Percentiles rank a stretch among this genome's conserved stretches.
These are phyloP conservation scores for Hydropotes inermis DNA, from an alignment of 2,113 vertebrate species.

Conservation along the genomic window DNA sequence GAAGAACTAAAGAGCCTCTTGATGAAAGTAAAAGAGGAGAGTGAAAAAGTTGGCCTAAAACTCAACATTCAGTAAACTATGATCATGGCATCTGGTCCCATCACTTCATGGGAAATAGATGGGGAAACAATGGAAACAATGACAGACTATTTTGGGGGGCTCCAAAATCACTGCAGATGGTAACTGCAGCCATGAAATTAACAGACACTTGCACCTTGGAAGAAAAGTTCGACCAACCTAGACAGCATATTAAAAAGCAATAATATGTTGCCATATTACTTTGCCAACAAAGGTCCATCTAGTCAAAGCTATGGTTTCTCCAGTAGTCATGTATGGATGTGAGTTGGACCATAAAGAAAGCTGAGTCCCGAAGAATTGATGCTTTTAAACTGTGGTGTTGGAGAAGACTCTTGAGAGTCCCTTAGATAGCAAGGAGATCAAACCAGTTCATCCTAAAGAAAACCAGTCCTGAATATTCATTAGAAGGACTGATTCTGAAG, in stretches of 20 bases:
- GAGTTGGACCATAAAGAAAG: neutral
- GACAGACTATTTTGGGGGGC: neutral
- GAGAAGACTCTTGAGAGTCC: neutral
- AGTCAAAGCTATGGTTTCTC: neutral
- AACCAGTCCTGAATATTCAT: neutral
- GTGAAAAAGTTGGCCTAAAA: neutral
- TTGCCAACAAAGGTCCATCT: neutral
- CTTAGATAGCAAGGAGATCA: neutral
- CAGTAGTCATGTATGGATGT: neutral
- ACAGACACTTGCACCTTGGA: neutral
- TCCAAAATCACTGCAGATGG: neutral
- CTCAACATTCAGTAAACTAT: neutral
- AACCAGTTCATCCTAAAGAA: neutral
- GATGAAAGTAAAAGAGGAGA: neutral
- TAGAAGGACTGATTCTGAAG: neutral
- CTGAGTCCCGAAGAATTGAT: neutral
- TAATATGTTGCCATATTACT: neutral
- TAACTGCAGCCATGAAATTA: neutral
- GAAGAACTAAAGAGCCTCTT: neutral
- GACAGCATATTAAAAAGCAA: neutral
- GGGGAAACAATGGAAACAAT: neutral
- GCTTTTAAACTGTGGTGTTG: neutral
- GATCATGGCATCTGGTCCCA: neutral
- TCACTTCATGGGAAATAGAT: neutral
- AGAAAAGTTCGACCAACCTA: neutral